These are phyloP conservation scores for Drosophila erecta DNA, from an alignment of 1,140 invertebrate species.

Conservation along the genomic window DNA sequence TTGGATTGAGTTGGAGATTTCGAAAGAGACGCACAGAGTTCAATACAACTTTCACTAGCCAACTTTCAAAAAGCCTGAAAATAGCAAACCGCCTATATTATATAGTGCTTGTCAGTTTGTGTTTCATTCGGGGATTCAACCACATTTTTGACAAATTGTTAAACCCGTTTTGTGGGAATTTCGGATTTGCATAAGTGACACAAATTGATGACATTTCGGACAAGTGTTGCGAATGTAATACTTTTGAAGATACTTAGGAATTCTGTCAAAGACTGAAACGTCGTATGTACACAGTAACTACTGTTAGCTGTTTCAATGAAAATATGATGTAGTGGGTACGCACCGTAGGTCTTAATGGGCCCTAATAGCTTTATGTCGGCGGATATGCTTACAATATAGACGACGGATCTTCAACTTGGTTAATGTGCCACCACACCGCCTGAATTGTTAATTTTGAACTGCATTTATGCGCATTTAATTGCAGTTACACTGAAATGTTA, in stretches of 20 bases:
- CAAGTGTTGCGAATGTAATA: conserved; percentile 3
- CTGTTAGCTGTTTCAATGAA: background rate
- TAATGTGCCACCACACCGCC: conserved; percentile 26
- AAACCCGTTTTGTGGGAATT: conserved; percentile 36
- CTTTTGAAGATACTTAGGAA: background rate
- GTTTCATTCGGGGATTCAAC: conserved; percentile 11
- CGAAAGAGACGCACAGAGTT: conserved; percentile 43
- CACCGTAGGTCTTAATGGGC: background rate
- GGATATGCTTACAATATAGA: conserved; percentile 16
- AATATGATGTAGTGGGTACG: background rate
- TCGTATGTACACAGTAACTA: too few species aligned
- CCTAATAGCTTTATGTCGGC: conserved; percentile 4
- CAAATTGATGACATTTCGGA: conserved; percentile 14
- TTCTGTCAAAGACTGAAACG: too few species aligned
- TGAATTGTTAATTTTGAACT: conserved; percentile 16
- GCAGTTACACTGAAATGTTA: background rate
- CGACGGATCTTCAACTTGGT: conserved; percentile 15
- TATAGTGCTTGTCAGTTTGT: conserved; percentile 25
- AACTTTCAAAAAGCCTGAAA: conserved; percentile 39
- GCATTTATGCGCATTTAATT: conserved; percentile 34
- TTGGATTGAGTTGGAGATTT: conserved; percentile 34
- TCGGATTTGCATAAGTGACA: conserved; percentile 35
- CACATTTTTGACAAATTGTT: conserved; percentile 14
- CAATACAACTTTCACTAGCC: conserved; percentile 45
- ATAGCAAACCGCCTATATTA: conserved; percentile 33